These are phyloP conservation scores for Glaucidium brasilianum DNA, from an alignment of 2,113 vertebrate species.

Conservation along the genomic window DNA sequence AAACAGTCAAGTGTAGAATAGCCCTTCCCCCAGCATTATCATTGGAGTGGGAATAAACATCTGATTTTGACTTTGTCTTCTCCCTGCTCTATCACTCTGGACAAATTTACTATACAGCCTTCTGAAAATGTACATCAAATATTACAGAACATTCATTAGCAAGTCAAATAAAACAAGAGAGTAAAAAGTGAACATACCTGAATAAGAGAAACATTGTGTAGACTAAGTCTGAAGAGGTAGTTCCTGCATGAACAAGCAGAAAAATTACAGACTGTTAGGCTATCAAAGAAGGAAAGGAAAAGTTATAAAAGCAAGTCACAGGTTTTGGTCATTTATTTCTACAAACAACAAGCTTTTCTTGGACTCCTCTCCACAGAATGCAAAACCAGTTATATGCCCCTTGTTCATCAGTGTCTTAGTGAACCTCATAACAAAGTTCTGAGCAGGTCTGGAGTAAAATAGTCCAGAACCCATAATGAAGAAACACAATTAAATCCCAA, in stretches of 20 bases:
- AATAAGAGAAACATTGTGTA: constrained; percentile 91
- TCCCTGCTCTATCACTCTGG: not conserved
- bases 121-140: not conserved
- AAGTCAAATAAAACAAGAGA: constrained; percentile 16
- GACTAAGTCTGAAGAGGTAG: constrained; percentile 96
- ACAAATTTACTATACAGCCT: constrained; percentile 1
- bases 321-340: not conserved
- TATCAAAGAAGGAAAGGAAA: not conserved
- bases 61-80: not conserved
- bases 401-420: not conserved
- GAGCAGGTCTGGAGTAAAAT: not conserved
- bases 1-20: not conserved
- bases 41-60: not conserved
- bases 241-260: constrained; percentile 83
- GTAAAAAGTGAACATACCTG: constrained; percentile 81
- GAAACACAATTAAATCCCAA: not conserved
- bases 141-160: not conserved
- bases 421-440: not conserved
- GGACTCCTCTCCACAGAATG: not conserved
- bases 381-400: not conserved
- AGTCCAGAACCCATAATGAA: not conserved
- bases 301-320: not conserved
- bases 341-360: not conserved
- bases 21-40: not conserved
- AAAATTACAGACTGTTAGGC: constrained; percentile 45